phyloP scores from a whole-genome alignment of 2,113 vertebrate genomes.

The Rhinolophus ferrumequinum region DNA sequence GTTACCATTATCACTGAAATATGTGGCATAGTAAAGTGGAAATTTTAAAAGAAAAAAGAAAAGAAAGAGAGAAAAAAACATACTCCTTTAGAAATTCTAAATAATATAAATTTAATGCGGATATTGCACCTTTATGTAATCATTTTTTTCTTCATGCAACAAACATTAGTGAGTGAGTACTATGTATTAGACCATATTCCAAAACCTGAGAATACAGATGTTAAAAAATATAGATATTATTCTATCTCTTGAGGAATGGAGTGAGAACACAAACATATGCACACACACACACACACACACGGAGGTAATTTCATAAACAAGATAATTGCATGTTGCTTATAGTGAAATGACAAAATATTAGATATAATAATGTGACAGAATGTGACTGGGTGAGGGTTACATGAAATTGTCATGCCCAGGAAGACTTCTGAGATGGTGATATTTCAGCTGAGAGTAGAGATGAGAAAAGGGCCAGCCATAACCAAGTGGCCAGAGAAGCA shows the following conservation, averaged over 20 bases:
- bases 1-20: background rate
- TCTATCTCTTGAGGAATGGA: background rate
- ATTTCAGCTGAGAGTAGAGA: background rate
- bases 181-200: background rate
- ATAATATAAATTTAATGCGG: background rate
- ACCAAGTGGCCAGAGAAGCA: background rate
- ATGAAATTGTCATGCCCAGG: background rate
- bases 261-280: background rate
- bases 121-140: background rate
- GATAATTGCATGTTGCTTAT: background rate
- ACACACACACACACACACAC: background rate
- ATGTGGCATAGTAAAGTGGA: background rate
- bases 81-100: background rate
- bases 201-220: background rate
- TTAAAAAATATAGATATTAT: background rate
- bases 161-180: background rate
- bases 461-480: background rate
- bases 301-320: background rate
- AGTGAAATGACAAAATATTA: background rate
- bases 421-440: background rate
- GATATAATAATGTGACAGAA: background rate
- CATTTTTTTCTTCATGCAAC: background rate
- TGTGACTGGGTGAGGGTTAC: background rate
- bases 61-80: background rate
- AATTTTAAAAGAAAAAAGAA: background rate